phyloP scores from a whole-genome alignment of 1,140 invertebrate genomes.

The Brachionus angularis region DNA sequence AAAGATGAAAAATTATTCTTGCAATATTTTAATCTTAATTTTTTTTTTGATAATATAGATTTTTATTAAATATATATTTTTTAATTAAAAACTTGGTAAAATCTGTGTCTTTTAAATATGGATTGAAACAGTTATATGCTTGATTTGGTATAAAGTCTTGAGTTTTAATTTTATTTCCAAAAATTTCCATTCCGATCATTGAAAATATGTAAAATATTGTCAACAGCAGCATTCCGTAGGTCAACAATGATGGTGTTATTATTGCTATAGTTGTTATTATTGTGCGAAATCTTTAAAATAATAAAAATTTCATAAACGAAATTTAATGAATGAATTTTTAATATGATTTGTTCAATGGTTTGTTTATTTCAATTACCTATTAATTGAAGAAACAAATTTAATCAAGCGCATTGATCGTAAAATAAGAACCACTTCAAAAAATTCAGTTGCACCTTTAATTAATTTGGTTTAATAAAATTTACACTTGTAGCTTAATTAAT shows the following conservation, averaged over 20 bases:
- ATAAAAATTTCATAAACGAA: not conserved
- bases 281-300: conserved; percentile 24
- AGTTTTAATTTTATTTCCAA: conserved; percentile 55
- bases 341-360: not conserved
- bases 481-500: not conserved
- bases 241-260: conserved; percentile 30
- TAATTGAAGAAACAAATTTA: conserved; percentile 35
- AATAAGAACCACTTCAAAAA: conserved; percentile 30
- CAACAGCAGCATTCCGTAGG: conserved; percentile 17
- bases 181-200: conserved; percentile 62
- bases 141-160: conserved; percentile 46
- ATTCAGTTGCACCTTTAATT: conserved; percentile 24
- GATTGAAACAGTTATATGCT: conserved; percentile 57
- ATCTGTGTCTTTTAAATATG: conserved; percentile 53
- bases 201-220: conserved; percentile 58
- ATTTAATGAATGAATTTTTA: not conserved
- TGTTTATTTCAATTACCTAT: not conserved
- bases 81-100: conserved; percentile 49
- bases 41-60: conserved; percentile 34
- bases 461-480: not conserved
- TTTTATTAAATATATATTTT: not conserved
- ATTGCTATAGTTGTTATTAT: conserved; percentile 41
- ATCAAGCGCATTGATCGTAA: conserved; percentile 19
- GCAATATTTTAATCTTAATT: conserved; percentile 56
- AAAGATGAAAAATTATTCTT: conserved; percentile 63